Evolutionary conservation across 1,140 invertebrate species (phyloP), one percentile per base, ranked within the genome.

Genomic region (Colletes latitarsis): DNA sequence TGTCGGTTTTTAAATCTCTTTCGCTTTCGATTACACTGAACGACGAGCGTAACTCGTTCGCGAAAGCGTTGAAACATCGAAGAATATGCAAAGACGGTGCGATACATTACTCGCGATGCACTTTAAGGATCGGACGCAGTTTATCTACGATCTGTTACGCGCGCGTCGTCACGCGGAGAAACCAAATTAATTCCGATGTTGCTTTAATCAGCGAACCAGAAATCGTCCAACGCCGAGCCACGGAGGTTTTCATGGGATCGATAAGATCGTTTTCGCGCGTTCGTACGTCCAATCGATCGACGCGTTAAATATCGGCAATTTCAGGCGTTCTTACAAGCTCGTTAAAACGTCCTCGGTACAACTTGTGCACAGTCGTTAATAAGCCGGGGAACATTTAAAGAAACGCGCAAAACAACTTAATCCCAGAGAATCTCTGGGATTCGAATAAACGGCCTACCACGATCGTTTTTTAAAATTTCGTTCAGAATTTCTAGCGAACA

Each of bases 231-330:
- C 49, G n/a, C n/a, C 19, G 63, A 46, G n/a, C n/a, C 49, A n/a
- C 53, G 14, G 6, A 17, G 49, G 60, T 39, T 43, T 19, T 4
- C 52, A 63, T 9, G 19, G 12, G 15, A 52, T 30, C 49, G 79
- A 81, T 69, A 81, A 52, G n/a, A 81, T 81, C 79, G 63, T 71
- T 78, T 53, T 67, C 67, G 17, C 21, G 21, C 14, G 53, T 15
- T 21, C n/a, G 15, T 4, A n/a, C n/a, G 53, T 60, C 52, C 21
- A 39, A 71, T 71, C 68, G n/a, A 6, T 19, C 62, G n/a, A 52
- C 71, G 55, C 21, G 78, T 60, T 80, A 75, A 80, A 75, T 68
- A 67, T 60, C 72, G 53, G 1, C 15, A 63, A 75, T 64, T 58
- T 74, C 41, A 78, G 30, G 21, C 14, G 73, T 49, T 63, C 58